Base-by-base conservation (phyloP, 2,888 invertebrate species). In the Hofmannophila pseudospretella region DNA sequence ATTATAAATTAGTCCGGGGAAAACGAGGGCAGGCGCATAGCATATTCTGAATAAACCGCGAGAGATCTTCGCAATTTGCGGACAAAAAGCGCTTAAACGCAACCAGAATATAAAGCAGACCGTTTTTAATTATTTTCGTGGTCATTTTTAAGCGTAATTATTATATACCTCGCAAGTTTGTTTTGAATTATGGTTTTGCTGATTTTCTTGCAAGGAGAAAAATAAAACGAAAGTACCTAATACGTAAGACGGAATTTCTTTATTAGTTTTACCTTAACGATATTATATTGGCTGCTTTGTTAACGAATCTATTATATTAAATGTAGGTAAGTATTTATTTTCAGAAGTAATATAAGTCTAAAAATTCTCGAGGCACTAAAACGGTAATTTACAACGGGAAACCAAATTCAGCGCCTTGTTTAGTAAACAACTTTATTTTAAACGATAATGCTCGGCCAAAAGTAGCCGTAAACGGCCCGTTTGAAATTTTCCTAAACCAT, bases 21-120 rank as follows among this genome's bases (percentile, higher is more conserved):
- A n/a, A 58, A 58, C 45, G 53, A 45, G 51, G 51, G 47, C 54
- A 43, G 41, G 36, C 38, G 34, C 43, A 47, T 36, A 48, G 44
- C 57, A 58, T 60, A 61, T 56, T 61, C 53, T 55, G 60, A 53
- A 63, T 58, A 63, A 67, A 54, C 61, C 50, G 44, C 39, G 48
- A 56, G 48, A 56, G 64, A 65, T 69, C 65, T 63, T 66, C 48
- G 60, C 66, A 70, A 70, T 74, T 73, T 68, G 68, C 51, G 67
- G 66, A 65, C 67, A 69, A 72, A 61, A 70, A 65, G 59, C 52
- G 58, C 44, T 61, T 46, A 58, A 23, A 57, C 64, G 64, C 57
- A 58, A 43, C 56, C 36, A 29, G 73, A 70, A 72, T 72, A 67
- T 67, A 67, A 73, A 75, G 56, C 64, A 62, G 68, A 45, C 47